These are phyloP conservation scores for mouse (Mus musculus) DNA, from an alignment of 2,113 vertebrate species.

Conservation along the genomic window DNA sequence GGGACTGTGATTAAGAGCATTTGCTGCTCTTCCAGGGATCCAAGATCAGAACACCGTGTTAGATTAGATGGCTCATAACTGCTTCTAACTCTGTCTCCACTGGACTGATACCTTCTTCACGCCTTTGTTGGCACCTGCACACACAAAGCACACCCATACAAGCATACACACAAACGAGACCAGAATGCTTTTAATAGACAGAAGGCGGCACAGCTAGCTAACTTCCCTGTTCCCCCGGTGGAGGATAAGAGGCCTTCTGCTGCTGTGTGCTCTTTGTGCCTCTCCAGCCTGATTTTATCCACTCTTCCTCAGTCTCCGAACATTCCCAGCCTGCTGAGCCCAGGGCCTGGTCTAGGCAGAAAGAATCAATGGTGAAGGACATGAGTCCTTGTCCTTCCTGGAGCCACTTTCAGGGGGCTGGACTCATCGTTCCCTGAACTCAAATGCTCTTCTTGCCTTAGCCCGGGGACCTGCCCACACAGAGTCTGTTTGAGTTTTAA, in stretches of 20 bases:
- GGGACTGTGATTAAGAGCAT: background rate
- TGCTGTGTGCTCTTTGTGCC: no score
- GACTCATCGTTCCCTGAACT: background rate
- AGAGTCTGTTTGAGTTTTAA: background rate
- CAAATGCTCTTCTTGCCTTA: background rate
- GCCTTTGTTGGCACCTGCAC: background rate
- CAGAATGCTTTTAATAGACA: background rate
- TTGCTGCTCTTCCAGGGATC: background rate
- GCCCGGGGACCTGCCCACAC: background rate
- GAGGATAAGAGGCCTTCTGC: background rate
- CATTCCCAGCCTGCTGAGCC: no score
- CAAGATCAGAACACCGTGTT: background rate
- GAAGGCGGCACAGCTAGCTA: background rate
- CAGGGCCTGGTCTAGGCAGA: background rate
- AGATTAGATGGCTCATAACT: background rate
- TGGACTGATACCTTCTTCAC: background rate
- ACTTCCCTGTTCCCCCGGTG: background rate
- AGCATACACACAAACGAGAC: background rate
- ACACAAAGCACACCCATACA: background rate
- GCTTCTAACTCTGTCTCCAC: background rate
- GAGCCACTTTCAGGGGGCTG: background rate
- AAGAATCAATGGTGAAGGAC: background rate
- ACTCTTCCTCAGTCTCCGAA: background rate
- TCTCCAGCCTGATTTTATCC: background rate
- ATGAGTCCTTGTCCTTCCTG: accelerated